Evolutionary conservation across 1,140 invertebrate species (phyloP).

Genomic region (Vanessa atalanta): DNA sequence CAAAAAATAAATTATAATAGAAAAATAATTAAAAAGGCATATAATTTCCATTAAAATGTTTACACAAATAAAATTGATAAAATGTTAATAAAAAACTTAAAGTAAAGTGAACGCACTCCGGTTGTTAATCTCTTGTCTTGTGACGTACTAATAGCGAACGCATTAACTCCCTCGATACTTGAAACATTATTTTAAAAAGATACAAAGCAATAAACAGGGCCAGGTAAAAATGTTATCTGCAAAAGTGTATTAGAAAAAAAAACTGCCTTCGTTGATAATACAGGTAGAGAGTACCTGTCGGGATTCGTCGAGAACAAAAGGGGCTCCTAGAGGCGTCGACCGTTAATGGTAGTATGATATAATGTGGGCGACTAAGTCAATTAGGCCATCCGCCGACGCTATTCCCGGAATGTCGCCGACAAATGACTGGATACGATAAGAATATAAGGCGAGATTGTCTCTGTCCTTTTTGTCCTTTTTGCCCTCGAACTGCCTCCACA

Average conservation of each 20-base stretch:
- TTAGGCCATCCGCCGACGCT: slow-evolving; percentile 76
- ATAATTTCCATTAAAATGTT: neutral
- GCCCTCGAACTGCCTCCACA: slow-evolving; percentile 46
- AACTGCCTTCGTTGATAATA: slow-evolving; percentile 52
- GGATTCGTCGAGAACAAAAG: slow-evolving; percentile 68
- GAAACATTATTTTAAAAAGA: slow-evolving; percentile 43
- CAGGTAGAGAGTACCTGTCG: slow-evolving; percentile 70
- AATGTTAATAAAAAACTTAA: slow-evolving; percentile 10
- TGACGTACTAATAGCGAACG: slow-evolving; percentile 34
- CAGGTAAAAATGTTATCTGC: slow-evolving; percentile 62
- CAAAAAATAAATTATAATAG: no score
- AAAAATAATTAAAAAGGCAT: neutral
- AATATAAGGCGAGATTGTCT: slow-evolving; percentile 60
- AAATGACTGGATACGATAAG: slow-evolving; percentile 74
- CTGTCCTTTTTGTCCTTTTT: slow-evolving; percentile 62
- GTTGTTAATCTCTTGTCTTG: slow-evolving; percentile 22
- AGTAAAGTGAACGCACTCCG: slow-evolving; percentile 15
- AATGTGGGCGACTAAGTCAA: slow-evolving; percentile 77
- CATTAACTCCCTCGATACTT: slow-evolving; percentile 37
- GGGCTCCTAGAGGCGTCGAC: slow-evolving; percentile 66
- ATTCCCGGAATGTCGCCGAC: slow-evolving; percentile 77
- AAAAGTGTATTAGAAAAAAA: slow-evolving; percentile 47
- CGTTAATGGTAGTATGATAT: slow-evolving; percentile 67
- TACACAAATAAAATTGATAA: slow-evolving; percentile 4
- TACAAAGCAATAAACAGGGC: slow-evolving; percentile 44